Base-by-base conservation (phyloP, 2,113 vertebrate genomes). In the Poeciliopsis occidentalis region DNA sequence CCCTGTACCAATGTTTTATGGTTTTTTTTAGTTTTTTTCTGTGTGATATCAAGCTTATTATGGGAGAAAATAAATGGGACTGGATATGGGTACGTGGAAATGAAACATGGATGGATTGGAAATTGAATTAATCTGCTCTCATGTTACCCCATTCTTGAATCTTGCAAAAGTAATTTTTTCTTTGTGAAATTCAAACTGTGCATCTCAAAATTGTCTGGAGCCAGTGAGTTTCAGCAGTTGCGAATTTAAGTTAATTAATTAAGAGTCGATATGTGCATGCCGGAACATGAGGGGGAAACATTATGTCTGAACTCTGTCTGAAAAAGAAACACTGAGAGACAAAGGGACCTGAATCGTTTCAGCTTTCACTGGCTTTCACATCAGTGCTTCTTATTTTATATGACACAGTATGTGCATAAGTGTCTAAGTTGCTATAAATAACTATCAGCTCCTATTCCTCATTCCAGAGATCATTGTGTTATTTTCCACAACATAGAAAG, bases 381-480 rank as follows among this genome's bases (percentile, higher is more conserved):
- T 24, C 34, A 5, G 51, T 73, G 12, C 51, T 65, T 81, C 54
- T 65, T 63, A 32, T 31, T 63, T 34, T 65, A 19, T 60, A 44
- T 37, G 22, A 51, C 64, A 68, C 66, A 62, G 34, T 74, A 57
- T 66, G 62, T 57, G 57, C 1, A 10, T 37, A 54, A 30, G 41
- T 60, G 24, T 82, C 60, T 75, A 13, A 63, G 66, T 31, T 77
- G 32, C 54, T 83, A 64, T 83, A 29, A 77, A 88, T 77, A 80
- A 86, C 82, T 76, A 79, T 87, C 63, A 89, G 81, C 86, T 75
- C 76, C 54, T 71, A 72, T 27, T 68, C 73, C 82, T 77, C 5
- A 13, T 76, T 73, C 68, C 73, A 84, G 66, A 78, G 77, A 76
- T 75, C 66, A 84, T 29, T 31, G 76, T 64, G 63, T 83, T 82